These are phyloP conservation scores for Drosophila neutralis DNA, from an alignment of 2,888 invertebrate genomes.

Conservation along the genomic window DNA sequence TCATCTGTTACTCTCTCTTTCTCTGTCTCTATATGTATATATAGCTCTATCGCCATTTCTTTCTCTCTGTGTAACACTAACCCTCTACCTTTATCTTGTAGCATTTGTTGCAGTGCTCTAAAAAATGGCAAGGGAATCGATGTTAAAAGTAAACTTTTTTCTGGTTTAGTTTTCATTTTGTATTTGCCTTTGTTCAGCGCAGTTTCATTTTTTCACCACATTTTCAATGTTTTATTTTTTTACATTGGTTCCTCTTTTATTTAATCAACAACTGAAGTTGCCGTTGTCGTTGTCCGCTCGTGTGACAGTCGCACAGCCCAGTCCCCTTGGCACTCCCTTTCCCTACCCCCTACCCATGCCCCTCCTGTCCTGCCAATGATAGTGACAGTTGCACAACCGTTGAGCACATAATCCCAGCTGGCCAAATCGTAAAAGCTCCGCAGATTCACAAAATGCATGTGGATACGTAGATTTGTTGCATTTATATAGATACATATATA, in stretches of 20 bases:
- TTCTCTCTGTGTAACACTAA: not conserved
- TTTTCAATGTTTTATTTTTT: conserved; percentile 10
- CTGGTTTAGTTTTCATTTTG: conserved; percentile 68
- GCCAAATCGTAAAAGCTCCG: conserved; percentile 71
- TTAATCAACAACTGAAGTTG: conserved; percentile 77
- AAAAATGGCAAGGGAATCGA: conserved; percentile 67
- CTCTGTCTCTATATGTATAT: not conserved
- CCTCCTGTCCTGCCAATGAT: conserved; percentile 7
- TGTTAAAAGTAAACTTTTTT: conserved; percentile 69
- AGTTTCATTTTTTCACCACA: conserved; percentile 9
- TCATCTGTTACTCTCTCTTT: not conserved
- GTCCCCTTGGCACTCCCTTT: not conserved
- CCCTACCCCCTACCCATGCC: not conserved
- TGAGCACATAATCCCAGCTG: conserved; percentile 71
- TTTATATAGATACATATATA: conserved; percentile 39
- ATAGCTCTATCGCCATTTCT: not conserved
- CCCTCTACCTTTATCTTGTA: conserved; percentile 4
- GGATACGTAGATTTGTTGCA: conserved; percentile 78
- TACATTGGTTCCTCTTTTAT: conserved; percentile 59
- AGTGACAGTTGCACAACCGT: conserved; percentile 57
- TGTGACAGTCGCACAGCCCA: conserved; percentile 47
- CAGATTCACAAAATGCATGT: conserved; percentile 67
- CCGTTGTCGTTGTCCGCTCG: conserved; percentile 42
- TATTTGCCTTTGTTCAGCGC: conserved; percentile 55
- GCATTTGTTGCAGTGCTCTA: conserved; percentile 46